These are phyloP conservation scores for Hylomyscus alleni DNA, from an alignment of 2,797 vertebrate species.

Conservation along the genomic window DNA sequence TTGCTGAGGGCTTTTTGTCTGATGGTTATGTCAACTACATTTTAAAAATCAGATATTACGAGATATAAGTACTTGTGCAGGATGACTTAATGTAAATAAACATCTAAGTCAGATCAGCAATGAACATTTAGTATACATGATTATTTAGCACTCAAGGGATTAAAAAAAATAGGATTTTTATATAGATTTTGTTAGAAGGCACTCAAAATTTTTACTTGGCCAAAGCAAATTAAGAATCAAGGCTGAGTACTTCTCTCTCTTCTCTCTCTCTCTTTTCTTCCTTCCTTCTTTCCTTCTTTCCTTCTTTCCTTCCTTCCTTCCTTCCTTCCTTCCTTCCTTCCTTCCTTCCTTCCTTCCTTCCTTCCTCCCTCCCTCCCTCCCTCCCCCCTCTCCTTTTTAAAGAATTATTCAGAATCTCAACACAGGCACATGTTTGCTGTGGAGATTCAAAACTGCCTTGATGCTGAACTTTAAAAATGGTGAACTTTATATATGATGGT, in stretches of 20 bases:
- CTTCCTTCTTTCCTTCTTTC: too few species aligned
- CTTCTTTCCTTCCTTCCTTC: too few species aligned
- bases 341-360: background rate
- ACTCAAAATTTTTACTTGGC: background rate
- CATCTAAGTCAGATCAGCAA: background rate
- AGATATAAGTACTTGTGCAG: background rate
- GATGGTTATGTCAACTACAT: background rate
- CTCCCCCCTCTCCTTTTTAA: background rate
- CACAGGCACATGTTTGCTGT: background rate
- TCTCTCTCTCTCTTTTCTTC: too few species aligned
- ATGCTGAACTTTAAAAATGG: background rate
- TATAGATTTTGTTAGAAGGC: constrained; percentile 20
- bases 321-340: too few species aligned
- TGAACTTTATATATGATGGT: background rate
- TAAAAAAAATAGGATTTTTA: background rate
- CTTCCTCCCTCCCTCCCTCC: background rate
- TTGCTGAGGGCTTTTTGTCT: background rate
- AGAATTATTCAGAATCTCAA: background rate
- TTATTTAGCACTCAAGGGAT: background rate
- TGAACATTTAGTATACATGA: background rate
- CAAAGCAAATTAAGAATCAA: background rate
- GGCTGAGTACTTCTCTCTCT: too few species aligned
- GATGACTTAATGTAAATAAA: background rate
- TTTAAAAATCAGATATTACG: background rate
- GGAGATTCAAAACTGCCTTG: background rate